A percentile compares a stretch with the other conserved stretches of the same genome.
These are phyloP conservation scores for Conomelus anceps DNA, from an alignment of 2,888 invertebrate species.

Conservation along the genomic window DNA sequence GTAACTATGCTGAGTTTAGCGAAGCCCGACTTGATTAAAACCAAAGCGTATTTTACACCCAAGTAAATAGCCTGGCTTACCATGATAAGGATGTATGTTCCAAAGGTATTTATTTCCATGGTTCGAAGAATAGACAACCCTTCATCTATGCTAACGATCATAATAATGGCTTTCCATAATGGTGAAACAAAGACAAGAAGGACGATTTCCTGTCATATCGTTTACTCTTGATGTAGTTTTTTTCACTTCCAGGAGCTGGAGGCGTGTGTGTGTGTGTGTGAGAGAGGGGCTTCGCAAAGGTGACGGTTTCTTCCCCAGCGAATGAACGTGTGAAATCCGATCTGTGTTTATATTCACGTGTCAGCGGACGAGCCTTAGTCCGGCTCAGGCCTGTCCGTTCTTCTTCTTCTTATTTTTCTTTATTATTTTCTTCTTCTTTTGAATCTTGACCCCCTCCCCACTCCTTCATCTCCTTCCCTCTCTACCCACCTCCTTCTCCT, in stretches of 20 bases:
- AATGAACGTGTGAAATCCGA: not conserved
- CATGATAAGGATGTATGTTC: too few relatives aligned
- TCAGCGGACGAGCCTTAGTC: not conserved
- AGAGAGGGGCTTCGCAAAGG: not conserved
- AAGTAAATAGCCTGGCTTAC: too few relatives aligned
- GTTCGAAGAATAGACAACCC: not conserved
- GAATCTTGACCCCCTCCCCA: too few relatives aligned
- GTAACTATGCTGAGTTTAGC: too few relatives aligned
- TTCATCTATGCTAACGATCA: not conserved
- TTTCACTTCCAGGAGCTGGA: not conserved
- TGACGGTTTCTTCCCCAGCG: not conserved
- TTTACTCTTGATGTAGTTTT: not conserved
- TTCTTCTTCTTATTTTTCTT: too few relatives aligned
- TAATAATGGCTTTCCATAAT: not conserved
- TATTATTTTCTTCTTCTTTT: too few relatives aligned
- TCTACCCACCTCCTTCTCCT: too few relatives aligned
- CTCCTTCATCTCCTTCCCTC: too few relatives aligned
- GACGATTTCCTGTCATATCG: not conserved
- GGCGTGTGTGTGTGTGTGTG: not conserved
- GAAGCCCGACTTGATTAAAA: too few relatives aligned
- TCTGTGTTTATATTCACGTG: slow-evolving; percentile 13
- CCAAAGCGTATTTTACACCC: too few relatives aligned
- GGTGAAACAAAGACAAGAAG: not conserved
- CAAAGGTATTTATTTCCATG: not conserved
- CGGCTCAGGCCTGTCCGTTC: not conserved